These are phyloP conservation scores for Lasioglossum villosulum DNA, from an alignment of 2,888 invertebrate species.

Conservation along the genomic window DNA sequence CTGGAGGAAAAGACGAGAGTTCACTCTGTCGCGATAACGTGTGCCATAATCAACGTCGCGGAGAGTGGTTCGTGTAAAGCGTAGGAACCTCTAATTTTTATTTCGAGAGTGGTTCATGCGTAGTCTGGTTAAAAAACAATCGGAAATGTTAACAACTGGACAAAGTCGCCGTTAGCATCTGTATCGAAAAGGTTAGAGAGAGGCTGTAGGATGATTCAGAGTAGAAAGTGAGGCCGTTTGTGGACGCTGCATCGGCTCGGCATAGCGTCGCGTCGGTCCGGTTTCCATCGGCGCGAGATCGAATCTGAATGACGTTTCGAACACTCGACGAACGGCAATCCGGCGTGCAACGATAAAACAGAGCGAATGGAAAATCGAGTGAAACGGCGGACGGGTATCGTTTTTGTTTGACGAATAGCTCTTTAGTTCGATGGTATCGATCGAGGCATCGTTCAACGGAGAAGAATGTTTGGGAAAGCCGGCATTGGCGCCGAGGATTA, in stretches of 20 bases:
- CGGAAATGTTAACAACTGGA: no score
- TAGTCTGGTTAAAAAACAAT: not conserved
- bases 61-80: not conserved
- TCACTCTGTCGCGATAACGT: not conserved
- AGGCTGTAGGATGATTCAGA: not conserved
- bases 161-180: not conserved
- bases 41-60: not conserved
- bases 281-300: constrained; percentile 21
- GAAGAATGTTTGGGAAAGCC: not conserved
- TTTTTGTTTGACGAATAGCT: constrained; percentile 28
- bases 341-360: constrained; percentile 15
- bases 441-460: not conserved
- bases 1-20: not conserved
- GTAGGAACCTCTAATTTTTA: not conserved
- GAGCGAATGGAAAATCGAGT: constrained; percentile 24
- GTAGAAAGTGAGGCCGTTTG: not conserved
- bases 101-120: not conserved
- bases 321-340: constrained; percentile 24
- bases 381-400: constrained; percentile 20
- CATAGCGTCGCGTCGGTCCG: not conserved
- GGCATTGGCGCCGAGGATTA: not conserved
- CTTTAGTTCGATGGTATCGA: constrained; percentile 28
- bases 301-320: constrained; percentile 38
- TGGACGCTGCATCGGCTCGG: not conserved
- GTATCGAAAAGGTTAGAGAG: not conserved